Conservation (phyloP, 2,113 vertebrate genomes). For the Gymnorhina tibicen region DNA sequence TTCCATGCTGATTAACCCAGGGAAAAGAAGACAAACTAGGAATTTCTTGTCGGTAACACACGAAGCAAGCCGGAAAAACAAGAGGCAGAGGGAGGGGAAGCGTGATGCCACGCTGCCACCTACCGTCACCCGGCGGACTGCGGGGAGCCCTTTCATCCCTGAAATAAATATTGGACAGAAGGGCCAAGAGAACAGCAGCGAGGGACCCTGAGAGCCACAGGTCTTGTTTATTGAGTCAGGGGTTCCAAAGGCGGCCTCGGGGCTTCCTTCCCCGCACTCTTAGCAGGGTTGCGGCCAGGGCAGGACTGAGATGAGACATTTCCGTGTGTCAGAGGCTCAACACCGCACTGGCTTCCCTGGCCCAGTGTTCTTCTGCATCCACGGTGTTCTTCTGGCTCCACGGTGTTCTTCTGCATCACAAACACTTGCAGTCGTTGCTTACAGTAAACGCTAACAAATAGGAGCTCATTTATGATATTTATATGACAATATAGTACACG, state of each 20-base stretch:
- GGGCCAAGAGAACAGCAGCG: not conserved
- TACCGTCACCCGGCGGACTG: not conserved
- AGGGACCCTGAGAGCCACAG: not conserved
- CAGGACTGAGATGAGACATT: not conserved
- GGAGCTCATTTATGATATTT: not conserved
- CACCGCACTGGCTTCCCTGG: too few species aligned
- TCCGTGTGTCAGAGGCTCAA: fast-evolving
- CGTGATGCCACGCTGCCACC: slow-evolving; percentile 28
- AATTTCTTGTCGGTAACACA: too few species aligned
- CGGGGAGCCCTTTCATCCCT: not conserved
- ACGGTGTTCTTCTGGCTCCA: too few species aligned
- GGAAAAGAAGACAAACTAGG: not conserved
- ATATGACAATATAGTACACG: not conserved
- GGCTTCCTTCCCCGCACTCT: not conserved
- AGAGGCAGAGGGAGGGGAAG: not conserved
- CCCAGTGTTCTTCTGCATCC: not conserved
- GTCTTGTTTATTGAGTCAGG: not conserved
- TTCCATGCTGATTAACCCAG: not conserved
- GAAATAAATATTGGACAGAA: not conserved
- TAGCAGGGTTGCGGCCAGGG: not conserved
- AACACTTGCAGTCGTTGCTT: not conserved
- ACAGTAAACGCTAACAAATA: not conserved
- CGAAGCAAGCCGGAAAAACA: fast-evolving
- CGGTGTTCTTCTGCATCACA: not conserved
- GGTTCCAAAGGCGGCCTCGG: not conserved